phyloP scores from a whole-genome alignment of 1,140 invertebrate species.

The Arion vulgaris region DNA sequence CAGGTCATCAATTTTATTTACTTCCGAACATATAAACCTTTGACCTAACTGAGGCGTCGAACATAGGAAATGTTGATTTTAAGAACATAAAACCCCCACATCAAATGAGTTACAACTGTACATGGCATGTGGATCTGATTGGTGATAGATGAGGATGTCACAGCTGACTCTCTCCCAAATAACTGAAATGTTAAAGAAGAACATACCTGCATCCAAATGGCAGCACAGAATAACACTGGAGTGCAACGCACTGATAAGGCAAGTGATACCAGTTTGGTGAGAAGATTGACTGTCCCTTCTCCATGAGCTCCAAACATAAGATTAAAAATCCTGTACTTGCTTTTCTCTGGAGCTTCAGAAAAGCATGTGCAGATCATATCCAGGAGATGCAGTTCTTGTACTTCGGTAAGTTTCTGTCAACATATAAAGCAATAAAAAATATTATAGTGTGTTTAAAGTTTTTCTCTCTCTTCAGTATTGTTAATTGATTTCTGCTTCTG shows the following conservation, averaged over 20 bases:
- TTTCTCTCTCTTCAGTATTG: no score
- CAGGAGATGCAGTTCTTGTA: conserved; percentile 63
- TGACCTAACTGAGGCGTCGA: no score
- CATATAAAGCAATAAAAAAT: background rate
- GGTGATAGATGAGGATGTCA: no score
- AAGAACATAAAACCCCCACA: no score
- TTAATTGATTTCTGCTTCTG: no score
- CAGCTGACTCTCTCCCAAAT: background rate
- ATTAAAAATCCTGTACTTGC: conserved; percentile 59
- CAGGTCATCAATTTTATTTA: no score
- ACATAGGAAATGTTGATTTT: no score
- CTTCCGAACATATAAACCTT: no score
- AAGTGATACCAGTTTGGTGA: conserved; percentile 66
- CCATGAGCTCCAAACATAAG: conserved; percentile 64
- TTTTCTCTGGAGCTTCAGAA: conserved; percentile 55
- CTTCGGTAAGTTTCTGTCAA: conserved; percentile 59
- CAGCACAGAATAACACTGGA: conserved; percentile 64
- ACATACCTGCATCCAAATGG: conserved; percentile 67
- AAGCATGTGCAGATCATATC: conserved; percentile 63
- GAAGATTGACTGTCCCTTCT: conserved; percentile 52
- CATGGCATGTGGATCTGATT: no score
- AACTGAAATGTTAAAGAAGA: background rate
- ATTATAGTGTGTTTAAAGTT: no score
- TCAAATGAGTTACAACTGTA: no score
- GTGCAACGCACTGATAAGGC: conserved; percentile 61